Evolutionary conservation across 2,888 invertebrate genomes (phyloP).

Genomic region (Drosophila peninsularis): DNA sequence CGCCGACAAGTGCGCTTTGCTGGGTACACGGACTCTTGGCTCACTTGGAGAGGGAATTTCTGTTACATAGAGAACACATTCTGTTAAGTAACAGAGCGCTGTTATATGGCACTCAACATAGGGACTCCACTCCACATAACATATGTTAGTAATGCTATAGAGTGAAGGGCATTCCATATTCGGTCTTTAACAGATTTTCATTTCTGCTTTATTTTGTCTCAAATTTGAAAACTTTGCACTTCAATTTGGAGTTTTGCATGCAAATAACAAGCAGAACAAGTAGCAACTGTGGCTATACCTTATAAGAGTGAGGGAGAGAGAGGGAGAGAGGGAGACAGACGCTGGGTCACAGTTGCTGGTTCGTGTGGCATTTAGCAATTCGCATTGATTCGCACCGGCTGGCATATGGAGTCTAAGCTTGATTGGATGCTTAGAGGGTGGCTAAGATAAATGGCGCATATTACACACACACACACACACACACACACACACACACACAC

Average conservation of each 20-base stretch:
- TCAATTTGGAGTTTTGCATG: conserved; percentile 72
- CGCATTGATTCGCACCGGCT: conserved; percentile 67
- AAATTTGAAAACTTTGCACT: conserved; percentile 74
- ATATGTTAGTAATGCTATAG: too few relatives aligned
- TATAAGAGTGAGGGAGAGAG: neutral
- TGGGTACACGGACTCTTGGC: too few relatives aligned
- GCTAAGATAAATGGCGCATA: conserved; percentile 62
- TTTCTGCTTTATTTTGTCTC: conserved; percentile 36
- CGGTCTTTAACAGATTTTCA: neutral
- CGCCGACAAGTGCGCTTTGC: too few relatives aligned
- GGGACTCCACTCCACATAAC: too few relatives aligned
- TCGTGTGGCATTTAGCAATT: conserved; percentile 52
- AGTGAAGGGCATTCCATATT: neutral
- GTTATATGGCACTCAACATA: too few relatives aligned
- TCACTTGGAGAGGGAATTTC: too few relatives aligned
- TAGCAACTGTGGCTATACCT: conserved; percentile 20
- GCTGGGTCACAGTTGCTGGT: conserved; percentile 63
- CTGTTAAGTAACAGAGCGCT: too few relatives aligned
- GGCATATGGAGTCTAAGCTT: conserved; percentile 68
- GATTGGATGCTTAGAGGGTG: conserved; percentile 62
- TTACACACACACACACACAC: conserved; percentile 19
- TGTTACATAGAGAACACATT: too few relatives aligned
- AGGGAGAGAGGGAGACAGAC: neutral
- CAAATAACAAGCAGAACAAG: conserved; percentile 50
- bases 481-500: neutral